Conservation (phyloP, 2,113 vertebrate species). For the Eulacestoma nigropectus region DNA sequence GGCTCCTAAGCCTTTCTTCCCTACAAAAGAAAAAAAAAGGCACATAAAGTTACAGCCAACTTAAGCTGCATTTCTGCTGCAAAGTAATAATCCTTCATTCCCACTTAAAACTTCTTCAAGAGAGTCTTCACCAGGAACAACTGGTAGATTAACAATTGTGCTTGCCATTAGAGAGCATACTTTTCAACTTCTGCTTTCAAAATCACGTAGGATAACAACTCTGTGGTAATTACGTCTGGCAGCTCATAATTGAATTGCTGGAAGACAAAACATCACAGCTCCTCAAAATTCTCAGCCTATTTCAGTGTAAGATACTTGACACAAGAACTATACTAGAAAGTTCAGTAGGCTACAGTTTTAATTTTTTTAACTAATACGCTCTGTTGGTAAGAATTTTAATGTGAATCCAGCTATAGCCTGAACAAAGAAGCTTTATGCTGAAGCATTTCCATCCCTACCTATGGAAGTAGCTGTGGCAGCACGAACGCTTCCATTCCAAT, state of each 20-base stretch:
- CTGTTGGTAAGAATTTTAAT: neutral
- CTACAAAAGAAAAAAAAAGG: neutral
- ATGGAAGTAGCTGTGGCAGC: neutral
- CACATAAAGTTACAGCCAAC: neutral
- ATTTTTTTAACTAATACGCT: neutral
- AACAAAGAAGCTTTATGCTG: neutral
- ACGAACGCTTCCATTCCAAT: neutral
- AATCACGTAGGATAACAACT: neutral
- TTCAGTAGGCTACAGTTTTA: neutral
- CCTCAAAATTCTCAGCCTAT: neutral
- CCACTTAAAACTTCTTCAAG: neutral
- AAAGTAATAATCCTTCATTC: neutral
- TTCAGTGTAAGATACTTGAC: neutral
- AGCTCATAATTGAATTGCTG: slow-evolving; percentile 42
- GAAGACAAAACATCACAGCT: slow-evolving; percentile 23
- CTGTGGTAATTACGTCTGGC: slow-evolving; percentile 24
- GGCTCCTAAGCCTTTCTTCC: neutral
- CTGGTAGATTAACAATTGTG: neutral
- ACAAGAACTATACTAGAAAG: neutral
- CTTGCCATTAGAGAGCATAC: neutral
- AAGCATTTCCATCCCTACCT: neutral
- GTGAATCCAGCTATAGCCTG: neutral
- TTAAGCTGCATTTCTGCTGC: neutral
- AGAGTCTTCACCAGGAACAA: neutral
- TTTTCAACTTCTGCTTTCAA: neutral